Base-by-base conservation (phyloP, 2,888 invertebrate genomes). In the Orthosia gothica region DNA sequence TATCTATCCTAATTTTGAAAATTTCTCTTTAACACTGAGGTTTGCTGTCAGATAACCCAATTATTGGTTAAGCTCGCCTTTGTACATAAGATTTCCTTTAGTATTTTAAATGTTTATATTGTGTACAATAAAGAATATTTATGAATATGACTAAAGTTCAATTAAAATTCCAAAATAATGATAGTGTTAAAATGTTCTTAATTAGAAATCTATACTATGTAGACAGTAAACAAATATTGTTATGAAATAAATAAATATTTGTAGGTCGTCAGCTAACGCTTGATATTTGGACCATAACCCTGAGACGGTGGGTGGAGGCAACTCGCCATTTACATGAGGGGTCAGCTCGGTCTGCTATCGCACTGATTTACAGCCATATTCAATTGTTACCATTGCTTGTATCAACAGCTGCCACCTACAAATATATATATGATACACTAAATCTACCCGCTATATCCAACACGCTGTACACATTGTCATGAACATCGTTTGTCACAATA, bases 321-420 rank as follows among this genome's bases (percentile, higher is more conserved):
- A 89, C 85, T 90, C 83, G 91, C 92, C 92, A 95, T 95, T 94
- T 94, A 94, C 94, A 94, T 95, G 94, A 92, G 92, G 91, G 94
- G 94, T 95, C 94, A 95, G 92, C 89, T 89, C 89, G 88, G 88
- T 62, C 88, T 87, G 91, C 93, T 95, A 95, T 95, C 95, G 93
- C 90, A 76, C 92, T 95, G 95, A 96, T 96, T 95, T 96, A 96
- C 93, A 91, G 88, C 94, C 92, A 92, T 93, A 95, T 95, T 96
- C 95, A 95, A 96, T 96, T 96, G 95, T 95, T 92, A 91, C 93
- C 92, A 90, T 90, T 91, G 92, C 92, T 94, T 94, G 94, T 94
- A 95, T 94, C 94, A 95, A 94, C 95, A 94, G 94, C 93, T 95
- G 94, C 92, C 93, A 92, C 91, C 88, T 88, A 88, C 91, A 90